These are phyloP conservation scores for Vombatus ursinus DNA, from an alignment of 2,113 vertebrate species.

Conservation along the genomic window DNA sequence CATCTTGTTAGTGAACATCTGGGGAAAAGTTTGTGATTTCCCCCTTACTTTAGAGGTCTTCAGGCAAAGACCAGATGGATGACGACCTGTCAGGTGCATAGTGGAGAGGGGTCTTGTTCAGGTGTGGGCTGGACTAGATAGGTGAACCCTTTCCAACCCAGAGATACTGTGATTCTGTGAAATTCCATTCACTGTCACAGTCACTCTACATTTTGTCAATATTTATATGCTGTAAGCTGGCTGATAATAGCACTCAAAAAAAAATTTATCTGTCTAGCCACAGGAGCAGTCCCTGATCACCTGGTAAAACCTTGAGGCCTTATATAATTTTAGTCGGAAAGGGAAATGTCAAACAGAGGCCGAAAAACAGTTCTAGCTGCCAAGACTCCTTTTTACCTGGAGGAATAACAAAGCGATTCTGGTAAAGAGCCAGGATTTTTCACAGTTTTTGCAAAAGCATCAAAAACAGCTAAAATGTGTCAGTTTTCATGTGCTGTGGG, in stretches of 20 bases:
- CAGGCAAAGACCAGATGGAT: neutral
- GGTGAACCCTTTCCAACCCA: neutral
- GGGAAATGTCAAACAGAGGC: constrained; percentile 62
- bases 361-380: constrained; percentile 60
- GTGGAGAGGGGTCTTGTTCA: neutral
- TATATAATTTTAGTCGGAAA: constrained; percentile 55
- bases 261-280: constrained; percentile 14
- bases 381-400: constrained; percentile 58
- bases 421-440: constrained; percentile 40
- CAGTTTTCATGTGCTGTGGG: neutral
- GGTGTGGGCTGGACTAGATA: neutral
- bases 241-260: constrained; percentile 56
- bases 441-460: neutral
- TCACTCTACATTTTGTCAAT: neutral
- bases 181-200: neutral
- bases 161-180: constrained; percentile 12
- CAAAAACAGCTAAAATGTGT: neutral
- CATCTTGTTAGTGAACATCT: neutral
- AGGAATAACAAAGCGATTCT: constrained; percentile 49
- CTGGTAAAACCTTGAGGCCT: constrained; percentile 55
- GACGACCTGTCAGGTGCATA: too few species aligned
- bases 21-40: neutral
- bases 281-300: constrained; percentile 43
- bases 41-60: neutral
- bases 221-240: neutral